These are phyloP conservation scores for Cyphomyrmex costatus DNA, from an alignment of 1,140 invertebrate species.

Conservation along the genomic window DNA sequence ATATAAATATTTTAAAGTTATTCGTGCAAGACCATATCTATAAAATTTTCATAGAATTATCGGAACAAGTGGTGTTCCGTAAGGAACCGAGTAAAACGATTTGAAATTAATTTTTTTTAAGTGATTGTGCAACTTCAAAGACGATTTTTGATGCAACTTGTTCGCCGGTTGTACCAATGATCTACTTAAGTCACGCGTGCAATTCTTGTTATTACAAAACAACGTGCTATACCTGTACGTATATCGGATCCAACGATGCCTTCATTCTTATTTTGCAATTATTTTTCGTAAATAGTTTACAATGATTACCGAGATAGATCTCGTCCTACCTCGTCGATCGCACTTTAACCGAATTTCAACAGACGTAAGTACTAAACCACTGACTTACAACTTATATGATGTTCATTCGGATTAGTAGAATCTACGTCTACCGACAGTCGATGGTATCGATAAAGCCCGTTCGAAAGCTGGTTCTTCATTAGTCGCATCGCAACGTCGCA, in stretches of 20 bases:
- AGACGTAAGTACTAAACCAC: background rate
- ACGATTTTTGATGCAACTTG: slow-evolving; percentile 28
- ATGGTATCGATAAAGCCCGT: too few relatives aligned
- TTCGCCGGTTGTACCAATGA: background rate
- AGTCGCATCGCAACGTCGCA: too few relatives aligned
- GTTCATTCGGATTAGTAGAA: too few relatives aligned
- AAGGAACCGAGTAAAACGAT: background rate
- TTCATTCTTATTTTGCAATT: slow-evolving; percentile 70
- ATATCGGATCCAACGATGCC: slow-evolving; percentile 75
- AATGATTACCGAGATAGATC: slow-evolving; percentile 13
- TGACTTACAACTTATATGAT: background rate
- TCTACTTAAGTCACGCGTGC: background rate
- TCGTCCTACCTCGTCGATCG: background rate
- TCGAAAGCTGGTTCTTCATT: too few relatives aligned
- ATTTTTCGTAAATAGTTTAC: slow-evolving; percentile 36
- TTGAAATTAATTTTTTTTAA: background rate
- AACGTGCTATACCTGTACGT: slow-evolving; percentile 79
- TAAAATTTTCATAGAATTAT: background rate
- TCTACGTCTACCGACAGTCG: too few relatives aligned
- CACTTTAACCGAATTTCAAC: slow-evolving; percentile 12
- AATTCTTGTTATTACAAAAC: slow-evolving; percentile 28
- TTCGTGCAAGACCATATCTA: background rate
- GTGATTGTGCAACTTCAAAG: background rate
- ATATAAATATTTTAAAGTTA: background rate
- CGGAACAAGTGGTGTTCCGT: background rate